phyloP scores from a whole-genome alignment of 2,113 vertebrate genomes.

The Martes martes region DNA sequence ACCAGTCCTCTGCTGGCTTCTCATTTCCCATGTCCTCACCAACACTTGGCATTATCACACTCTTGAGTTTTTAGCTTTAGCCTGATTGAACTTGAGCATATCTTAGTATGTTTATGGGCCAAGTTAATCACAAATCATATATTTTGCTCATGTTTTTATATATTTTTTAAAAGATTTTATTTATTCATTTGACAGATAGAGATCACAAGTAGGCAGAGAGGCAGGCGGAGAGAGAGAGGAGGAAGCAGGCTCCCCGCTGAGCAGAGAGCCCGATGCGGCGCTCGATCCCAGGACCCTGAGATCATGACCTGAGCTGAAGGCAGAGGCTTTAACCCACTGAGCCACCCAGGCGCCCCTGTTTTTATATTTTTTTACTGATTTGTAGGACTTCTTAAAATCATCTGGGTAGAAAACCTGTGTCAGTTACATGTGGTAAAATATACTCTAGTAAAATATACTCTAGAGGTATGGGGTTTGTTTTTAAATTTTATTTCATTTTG shows the following conservation, averaged over 20 bases:
- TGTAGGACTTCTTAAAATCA: neutral
- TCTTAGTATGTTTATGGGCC: neutral
- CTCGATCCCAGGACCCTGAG: no score
- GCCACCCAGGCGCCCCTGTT: neutral
- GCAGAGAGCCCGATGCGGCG: no score
- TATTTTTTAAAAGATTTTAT: neutral
- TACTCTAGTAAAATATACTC: neutral
- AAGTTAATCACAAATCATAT: neutral
- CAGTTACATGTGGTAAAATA: neutral
- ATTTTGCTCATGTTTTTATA: neutral
- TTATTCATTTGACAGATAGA: no score
- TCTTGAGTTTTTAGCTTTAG: neutral
- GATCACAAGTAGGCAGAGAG: no score
- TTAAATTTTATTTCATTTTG: neutral
- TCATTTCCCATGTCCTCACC: neutral
- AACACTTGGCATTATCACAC: neutral
- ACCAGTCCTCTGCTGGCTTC: neutral
- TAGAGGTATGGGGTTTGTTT: neutral
- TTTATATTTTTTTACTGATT: neutral
- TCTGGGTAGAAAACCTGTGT: neutral
- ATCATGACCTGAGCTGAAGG: no score
- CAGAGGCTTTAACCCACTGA: no score
- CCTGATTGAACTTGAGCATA: neutral
- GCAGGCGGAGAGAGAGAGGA: no score
- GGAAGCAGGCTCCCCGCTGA: no score